Evolutionary conservation across 2,888 invertebrate species (phyloP).

Genomic region (Elysia crispata): DNA sequence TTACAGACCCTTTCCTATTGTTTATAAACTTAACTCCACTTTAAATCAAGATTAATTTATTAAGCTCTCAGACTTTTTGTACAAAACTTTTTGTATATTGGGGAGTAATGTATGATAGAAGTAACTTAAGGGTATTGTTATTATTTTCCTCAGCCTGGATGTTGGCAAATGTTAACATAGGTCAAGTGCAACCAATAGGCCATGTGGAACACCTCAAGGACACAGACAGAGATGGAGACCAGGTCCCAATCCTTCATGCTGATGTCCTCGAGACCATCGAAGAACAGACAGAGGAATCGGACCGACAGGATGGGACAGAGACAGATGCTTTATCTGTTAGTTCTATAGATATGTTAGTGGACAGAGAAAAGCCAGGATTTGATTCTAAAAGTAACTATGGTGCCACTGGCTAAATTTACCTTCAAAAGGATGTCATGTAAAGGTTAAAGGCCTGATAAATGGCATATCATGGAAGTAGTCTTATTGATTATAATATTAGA

Average conservation of each 20-base stretch:
- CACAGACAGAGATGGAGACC: slow-evolving; percentile 54
- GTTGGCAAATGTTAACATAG: slow-evolving; percentile 67
- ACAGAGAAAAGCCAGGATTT: slow-evolving; percentile 31
- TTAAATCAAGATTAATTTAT: no score
- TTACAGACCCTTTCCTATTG: no score
- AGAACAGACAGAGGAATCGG: slow-evolving; percentile 40
- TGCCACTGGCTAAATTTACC: not conserved
- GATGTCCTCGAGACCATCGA: slow-evolving; percentile 53
- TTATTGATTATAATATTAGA: no score
- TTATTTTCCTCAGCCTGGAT: slow-evolving; percentile 66
- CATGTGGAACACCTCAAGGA: slow-evolving; percentile 58
- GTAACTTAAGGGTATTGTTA: not conserved
- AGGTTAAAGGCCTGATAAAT: no score
- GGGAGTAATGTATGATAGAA: no score
- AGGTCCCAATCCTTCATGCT: slow-evolving; percentile 59
- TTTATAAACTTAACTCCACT: no score
- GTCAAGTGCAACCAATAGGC: slow-evolving; percentile 69
- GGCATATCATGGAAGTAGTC: no score
- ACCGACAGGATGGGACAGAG: slow-evolving; percentile 33
- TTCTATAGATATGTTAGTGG: slow-evolving; percentile 41
- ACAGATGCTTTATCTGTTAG: slow-evolving; percentile 34
- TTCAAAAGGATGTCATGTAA: no score
- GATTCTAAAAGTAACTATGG: slow-evolving; percentile 21
- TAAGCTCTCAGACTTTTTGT: no score
- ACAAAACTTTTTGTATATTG: no score